phyloP scores from a whole-genome alignment of 2,888 invertebrate genomes.

The Drosophila mulleri region DNA sequence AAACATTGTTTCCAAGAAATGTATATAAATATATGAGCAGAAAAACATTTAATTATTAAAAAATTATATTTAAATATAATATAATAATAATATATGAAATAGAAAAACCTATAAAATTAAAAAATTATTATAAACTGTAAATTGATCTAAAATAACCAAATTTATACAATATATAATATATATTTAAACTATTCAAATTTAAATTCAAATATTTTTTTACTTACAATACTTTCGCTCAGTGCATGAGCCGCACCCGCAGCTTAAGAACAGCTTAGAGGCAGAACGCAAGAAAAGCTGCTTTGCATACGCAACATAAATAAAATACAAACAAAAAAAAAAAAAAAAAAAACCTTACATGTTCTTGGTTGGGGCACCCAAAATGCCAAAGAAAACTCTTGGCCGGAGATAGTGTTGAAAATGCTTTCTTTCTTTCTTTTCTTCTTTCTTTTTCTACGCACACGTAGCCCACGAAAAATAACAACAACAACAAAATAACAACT shows the following conservation, averaged over 20 bases:
- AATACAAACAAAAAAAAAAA: conserved; percentile 13
- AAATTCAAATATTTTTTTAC: background rate
- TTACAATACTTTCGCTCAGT: conserved; percentile 23
- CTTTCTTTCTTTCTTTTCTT: conserved; percentile 54
- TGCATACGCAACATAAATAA: conserved; percentile 74
- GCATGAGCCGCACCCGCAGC: conserved; percentile 47
- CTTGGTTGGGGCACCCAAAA: conserved; percentile 16
- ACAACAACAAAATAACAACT: conserved; percentile 12
- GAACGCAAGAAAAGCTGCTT: conserved; percentile 62
- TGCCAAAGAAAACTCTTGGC: conserved; percentile 39
- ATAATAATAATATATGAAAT: no score
- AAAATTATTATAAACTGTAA: no score
- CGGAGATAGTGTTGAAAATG: conserved; percentile 54
- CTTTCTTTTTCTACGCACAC: conserved; percentile 59
- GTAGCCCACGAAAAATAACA: conserved; percentile 49
- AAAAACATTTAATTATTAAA: no score
- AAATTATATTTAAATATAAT: no score
- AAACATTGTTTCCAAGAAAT: no score
- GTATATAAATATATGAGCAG: no score
- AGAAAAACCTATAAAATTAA: no score
- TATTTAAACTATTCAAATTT: no score
- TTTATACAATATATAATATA: no score
- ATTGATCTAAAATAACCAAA: no score
- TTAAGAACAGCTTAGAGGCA: conserved; percentile 26
- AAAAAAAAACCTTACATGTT: conserved; percentile 6